A percentile compares a stretch with the other conserved stretches of the same genome.
phyloP scores from a whole-genome alignment of 2,888 invertebrate genomes.

The Volucella inflata region DNA sequence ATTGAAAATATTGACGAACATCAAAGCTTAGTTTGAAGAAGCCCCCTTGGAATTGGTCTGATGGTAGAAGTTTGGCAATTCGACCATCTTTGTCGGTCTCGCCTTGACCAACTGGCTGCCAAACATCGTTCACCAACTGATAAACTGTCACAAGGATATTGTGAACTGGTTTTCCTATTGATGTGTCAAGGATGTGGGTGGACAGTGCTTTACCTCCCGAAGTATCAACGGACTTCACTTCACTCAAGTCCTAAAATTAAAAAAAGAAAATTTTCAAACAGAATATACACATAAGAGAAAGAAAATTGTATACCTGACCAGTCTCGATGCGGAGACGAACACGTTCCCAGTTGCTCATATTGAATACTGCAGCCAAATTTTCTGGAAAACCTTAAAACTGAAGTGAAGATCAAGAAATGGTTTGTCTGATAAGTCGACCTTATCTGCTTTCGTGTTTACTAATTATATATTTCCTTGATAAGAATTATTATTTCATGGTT shows the following conservation, averaged over 20 bases:
- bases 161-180: conserved; percentile 87
- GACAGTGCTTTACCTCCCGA: conserved; percentile 86
- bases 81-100: conserved; percentile 88
- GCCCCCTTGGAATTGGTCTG: conserved; percentile 86
- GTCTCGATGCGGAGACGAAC: conserved; percentile 78
- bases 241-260: conserved; percentile 46
- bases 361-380: conserved; percentile 42
- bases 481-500: conserved; percentile 3
- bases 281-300: background rate
- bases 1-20: conserved; percentile 88
- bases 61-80: conserved; percentile 86
- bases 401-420: conserved; percentile 22
- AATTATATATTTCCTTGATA: conserved; percentile 35
- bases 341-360: conserved; percentile 78
- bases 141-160: conserved; percentile 88
- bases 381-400: background rate
- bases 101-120: conserved; percentile 88
- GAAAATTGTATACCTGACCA: conserved; percentile 74
- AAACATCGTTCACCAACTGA: conserved; percentile 85
- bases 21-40: conserved; percentile 91
- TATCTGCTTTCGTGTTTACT: conserved; percentile 44
- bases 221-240: conserved; percentile 52
- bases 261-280: background rate
- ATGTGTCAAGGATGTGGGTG: conserved; percentile 90
- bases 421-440: conserved; percentile 36